Evolutionary conservation across 2,797 vertebrate genomes (phyloP).

Genomic region (Xiphorhynchus erythropygius): DNA sequence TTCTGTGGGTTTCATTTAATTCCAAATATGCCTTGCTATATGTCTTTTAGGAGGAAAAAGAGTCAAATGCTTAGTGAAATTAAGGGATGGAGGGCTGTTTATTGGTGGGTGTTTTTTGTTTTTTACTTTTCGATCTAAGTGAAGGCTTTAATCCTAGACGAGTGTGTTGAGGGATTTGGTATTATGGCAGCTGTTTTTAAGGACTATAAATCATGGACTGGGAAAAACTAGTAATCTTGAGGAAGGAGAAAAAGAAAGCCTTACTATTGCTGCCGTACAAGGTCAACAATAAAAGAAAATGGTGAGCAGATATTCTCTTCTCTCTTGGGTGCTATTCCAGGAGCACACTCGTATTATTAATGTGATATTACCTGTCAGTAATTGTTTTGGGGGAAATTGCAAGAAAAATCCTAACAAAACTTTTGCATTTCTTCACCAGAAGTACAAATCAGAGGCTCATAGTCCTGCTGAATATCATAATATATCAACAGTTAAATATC

Average conservation of each 20-base stretch:
- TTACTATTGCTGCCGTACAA: neutral
- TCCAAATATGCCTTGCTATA: neutral
- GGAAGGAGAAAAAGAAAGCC: constrained; percentile 8
- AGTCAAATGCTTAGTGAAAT: neutral
- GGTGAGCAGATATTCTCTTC: neutral
- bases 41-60: neutral
- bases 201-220: neutral
- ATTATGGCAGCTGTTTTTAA: constrained; percentile 25
- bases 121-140: neutral
- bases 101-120: neutral
- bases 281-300: constrained; percentile 26
- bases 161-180: neutral
- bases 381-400: neutral
- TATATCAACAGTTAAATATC: neutral
- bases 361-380: neutral
- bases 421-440: neutral
- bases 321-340: neutral
- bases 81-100: neutral
- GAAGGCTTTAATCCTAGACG: neutral
- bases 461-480: neutral
- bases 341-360: neutral
- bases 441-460: neutral
- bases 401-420: neutral
- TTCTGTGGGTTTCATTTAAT: neutral
- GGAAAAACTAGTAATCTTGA: constrained; percentile 14